phyloP scores from a whole-genome alignment of 2,797 vertebrate genomes.

The Enteromius viviparus region DNA sequence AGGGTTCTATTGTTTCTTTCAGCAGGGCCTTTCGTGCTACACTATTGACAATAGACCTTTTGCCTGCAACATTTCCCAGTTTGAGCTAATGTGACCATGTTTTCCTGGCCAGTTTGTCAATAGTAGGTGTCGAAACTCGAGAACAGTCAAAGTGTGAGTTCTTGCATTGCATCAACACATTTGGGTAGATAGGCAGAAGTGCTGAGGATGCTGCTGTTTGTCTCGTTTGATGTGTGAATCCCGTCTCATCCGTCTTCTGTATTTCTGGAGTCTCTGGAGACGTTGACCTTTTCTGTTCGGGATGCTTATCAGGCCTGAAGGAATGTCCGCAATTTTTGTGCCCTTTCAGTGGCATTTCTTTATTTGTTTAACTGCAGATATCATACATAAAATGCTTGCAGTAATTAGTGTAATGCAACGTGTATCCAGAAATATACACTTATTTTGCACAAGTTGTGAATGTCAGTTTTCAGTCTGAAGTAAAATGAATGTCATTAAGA shows the following conservation, averaged over 20 bases:
- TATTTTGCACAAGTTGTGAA: neutral
- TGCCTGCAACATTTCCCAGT: neutral
- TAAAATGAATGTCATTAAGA: neutral
- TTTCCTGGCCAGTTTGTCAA: neutral
- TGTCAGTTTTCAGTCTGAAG: neutral
- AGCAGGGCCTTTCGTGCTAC: neutral
- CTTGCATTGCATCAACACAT: slow-evolving; percentile 28
- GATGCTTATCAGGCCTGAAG: slow-evolving; percentile 29
- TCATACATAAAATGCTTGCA: neutral
- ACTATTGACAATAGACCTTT: neutral
- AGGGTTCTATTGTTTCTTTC: too few species aligned
- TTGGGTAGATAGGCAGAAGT: slow-evolving; percentile 31
- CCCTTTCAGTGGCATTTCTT: slow-evolving; percentile 47
- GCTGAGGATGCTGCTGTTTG: slow-evolving; percentile 35
- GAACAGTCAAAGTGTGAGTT: neutral
- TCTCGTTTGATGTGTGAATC: slow-evolving; percentile 31
- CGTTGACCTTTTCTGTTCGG: slow-evolving; percentile 38
- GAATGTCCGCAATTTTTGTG: slow-evolving; percentile 33
- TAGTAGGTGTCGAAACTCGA: neutral
- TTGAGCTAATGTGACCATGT: neutral
- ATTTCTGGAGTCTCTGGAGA: slow-evolving; percentile 28
- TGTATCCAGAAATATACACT: neutral
- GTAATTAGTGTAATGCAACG: neutral
- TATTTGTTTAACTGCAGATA: slow-evolving; percentile 20
- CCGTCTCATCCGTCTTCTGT: slow-evolving; percentile 35